These are phyloP conservation scores for Gallinago jamesoni DNA, from an alignment of 2,113 vertebrate species.

Conservation along the genomic window DNA sequence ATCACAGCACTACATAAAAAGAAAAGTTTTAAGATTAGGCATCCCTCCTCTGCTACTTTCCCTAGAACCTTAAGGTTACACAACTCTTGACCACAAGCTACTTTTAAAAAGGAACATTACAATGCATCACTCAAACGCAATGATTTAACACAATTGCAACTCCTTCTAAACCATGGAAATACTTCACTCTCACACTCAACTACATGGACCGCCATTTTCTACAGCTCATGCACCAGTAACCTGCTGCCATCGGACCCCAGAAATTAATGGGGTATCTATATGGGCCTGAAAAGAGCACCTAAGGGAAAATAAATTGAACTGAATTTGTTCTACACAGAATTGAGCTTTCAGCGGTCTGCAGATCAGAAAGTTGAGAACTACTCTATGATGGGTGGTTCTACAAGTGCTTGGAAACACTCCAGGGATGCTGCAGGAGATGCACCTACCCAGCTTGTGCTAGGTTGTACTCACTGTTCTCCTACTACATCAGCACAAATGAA, in stretches of 20 bases:
- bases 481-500: background rate
- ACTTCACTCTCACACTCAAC: background rate
- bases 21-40: background rate
- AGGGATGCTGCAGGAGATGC: background rate
- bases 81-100: background rate
- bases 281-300: background rate
- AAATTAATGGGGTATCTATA: fast-evolving
- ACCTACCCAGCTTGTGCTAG: background rate
- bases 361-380: background rate
- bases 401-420: background rate
- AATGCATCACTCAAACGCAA: background rate
- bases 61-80: background rate
- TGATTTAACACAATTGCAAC: background rate
- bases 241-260: background rate
- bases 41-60: background rate
- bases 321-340: background rate
- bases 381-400: background rate
- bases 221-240: background rate
- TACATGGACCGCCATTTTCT: background rate
- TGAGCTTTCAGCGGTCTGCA: background rate
- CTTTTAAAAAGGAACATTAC: background rate
- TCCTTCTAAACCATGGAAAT: background rate
- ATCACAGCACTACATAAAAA: background rate
- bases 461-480: background rate
- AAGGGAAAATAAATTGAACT: background rate